Conservation (phyloP, 2,888 invertebrate species). For the Drosophila leonis region DNA sequence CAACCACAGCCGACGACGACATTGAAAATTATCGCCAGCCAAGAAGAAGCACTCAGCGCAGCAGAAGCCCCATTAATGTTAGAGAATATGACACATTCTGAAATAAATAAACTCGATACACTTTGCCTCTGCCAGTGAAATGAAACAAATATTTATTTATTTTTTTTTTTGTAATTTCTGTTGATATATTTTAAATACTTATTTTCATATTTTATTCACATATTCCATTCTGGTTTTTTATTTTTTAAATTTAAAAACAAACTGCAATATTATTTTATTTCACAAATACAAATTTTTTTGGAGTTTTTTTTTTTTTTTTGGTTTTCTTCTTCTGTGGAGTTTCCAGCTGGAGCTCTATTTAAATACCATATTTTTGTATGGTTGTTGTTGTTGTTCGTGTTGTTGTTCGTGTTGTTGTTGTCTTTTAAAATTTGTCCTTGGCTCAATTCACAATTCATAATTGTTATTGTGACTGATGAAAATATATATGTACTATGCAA, state of each 20-base stretch:
- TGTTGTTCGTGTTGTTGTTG: slow-evolving; percentile 4
- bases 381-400: background rate
- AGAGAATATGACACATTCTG: slow-evolving; percentile 31
- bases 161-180: slow-evolving; percentile 64
- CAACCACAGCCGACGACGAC: slow-evolving; percentile 67
- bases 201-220: slow-evolving; percentile 78
- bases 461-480: slow-evolving; percentile 52
- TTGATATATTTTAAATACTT: slow-evolving; percentile 78
- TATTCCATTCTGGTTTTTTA: slow-evolving; percentile 66
- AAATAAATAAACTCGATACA: slow-evolving; percentile 2
- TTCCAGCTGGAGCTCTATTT: slow-evolving; percentile 43
- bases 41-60: slow-evolving; percentile 6
- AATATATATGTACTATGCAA: slow-evolving; percentile 45
- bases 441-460: slow-evolving; percentile 49
- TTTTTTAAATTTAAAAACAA: slow-evolving; percentile 65
- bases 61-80: slow-evolving; percentile 12
- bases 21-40: slow-evolving; percentile 72
- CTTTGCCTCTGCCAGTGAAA: slow-evolving; percentile 12
- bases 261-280: slow-evolving; percentile 78
- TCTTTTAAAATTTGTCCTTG: slow-evolving; percentile 47
- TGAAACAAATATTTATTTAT: slow-evolving; percentile 30
- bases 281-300: slow-evolving; percentile 70
- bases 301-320: slow-evolving; percentile 22
- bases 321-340: slow-evolving; percentile 51
- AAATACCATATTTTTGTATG: slow-evolving; percentile 10